Conservation (phyloP, 2,888 invertebrate genomes). For the Linnaemya vulpina region DNA sequence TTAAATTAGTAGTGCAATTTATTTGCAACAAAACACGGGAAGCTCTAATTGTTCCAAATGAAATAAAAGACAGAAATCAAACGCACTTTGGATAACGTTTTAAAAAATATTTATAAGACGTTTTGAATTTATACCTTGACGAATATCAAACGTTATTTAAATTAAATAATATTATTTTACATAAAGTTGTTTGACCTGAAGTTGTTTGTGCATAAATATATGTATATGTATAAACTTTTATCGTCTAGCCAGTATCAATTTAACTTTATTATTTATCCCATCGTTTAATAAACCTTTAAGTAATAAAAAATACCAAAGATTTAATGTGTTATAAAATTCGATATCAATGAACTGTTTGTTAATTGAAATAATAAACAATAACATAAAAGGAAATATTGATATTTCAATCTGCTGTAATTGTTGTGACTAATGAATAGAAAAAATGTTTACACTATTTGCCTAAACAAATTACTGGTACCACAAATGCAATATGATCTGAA, state of each 20-base stretch:
- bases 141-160: background rate
- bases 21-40: too few species aligned
- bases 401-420: constrained; percentile 24
- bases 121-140: background rate
- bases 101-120: background rate
- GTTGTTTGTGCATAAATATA: too few species aligned
- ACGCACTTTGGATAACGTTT: too few species aligned
- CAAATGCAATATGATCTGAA: constrained; percentile 21
- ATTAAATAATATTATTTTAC: too few species aligned
- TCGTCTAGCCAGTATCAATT: background rate
- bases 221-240: too few species aligned
- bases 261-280: background rate
- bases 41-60: too few species aligned
- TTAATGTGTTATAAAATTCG: constrained; percentile 39
- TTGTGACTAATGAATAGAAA: constrained; percentile 19
- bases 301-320: background rate
- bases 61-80: too few species aligned
- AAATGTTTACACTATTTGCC: constrained; percentile 15
- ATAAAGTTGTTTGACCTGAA: too few species aligned
- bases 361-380: constrained; percentile 36
- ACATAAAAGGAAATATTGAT: constrained; percentile 23
- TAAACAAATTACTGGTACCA: constrained; percentile 34
- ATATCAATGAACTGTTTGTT: constrained; percentile 30
- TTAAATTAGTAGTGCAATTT: too few species aligned
- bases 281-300: background rate